phyloP scores from a whole-genome alignment of 2,888 invertebrate species.

The Drosophila quinaria region DNA sequence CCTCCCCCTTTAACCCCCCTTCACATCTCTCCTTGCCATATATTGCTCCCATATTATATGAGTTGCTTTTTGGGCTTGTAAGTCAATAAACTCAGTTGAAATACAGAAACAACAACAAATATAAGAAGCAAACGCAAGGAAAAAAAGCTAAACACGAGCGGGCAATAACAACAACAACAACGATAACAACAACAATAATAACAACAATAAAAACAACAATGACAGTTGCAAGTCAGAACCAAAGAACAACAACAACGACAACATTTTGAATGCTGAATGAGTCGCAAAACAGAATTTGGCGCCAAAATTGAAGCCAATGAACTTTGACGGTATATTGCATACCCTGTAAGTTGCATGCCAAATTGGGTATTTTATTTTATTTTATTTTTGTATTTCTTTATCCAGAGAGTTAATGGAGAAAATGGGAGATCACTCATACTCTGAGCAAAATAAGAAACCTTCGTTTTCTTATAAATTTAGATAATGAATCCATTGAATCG shows the following conservation, averaged over 20 bases:
- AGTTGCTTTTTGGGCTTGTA: conserved; percentile 43
- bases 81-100: conserved; percentile 63
- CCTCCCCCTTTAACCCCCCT: neutral
- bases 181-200: conserved; percentile 18
- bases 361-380: neutral
- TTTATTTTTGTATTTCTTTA: neutral
- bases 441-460: no score
- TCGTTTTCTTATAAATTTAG: neutral
- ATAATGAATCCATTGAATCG: no score
- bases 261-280: conserved; percentile 34
- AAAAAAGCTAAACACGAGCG: conserved; percentile 51
- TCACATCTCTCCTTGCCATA: neutral
- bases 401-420: neutral
- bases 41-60: neutral
- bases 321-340: conserved; percentile 36
- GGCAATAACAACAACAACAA: conserved; percentile 37
- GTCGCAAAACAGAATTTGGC: conserved; percentile 49
- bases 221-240: conserved; percentile 16
- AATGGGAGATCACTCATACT: no score
- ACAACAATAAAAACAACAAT: conserved; percentile 17
- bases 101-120: conserved; percentile 23
- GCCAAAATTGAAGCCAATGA: conserved; percentile 56
- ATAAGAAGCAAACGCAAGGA: conserved; percentile 45
- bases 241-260: conserved; percentile 8
- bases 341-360: conserved; percentile 13